Base-by-base conservation (phyloP, 2,797 vertebrate genomes). In the Tapirus indicus region DNA sequence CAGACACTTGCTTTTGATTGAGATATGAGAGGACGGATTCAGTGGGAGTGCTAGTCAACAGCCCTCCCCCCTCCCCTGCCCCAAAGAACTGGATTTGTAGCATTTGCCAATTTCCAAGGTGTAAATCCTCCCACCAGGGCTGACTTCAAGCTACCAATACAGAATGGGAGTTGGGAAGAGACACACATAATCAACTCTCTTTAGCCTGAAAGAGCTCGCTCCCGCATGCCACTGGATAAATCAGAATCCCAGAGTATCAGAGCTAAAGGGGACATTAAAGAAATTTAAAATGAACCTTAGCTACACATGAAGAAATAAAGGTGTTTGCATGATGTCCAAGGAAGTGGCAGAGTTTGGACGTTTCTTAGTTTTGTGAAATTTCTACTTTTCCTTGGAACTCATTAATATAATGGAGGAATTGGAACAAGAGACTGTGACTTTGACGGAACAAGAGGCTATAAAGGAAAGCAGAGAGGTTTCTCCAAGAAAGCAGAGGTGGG, bases 251-350 rank as follows among this genome's bases (percentile, higher is more conserved):
- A 74, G 16, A 88, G 1, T 49, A 84, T 47, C 47, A 35, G 47
- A 80, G 16, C 23, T 79, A 88, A 85, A 80, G 82, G 21, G 14
- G 66, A 58, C 64, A 41, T 75, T 44, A 54, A 83, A 83, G 62
- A 62, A 80, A 12, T 80, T 87, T 56, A 69, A 88, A 95, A 52
- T 44, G 54, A 91, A 47, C 44, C 12, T 75, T 56, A 91, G 27
- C 44, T 79, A 66, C 25, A 71, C 7, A 54, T 49, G 47, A 85
- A 49, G 62, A 93, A 94, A 86, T 85, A 68, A 85, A 88, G 54
- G 77, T 85, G 58, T 29, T 88, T 92, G 32, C 60, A 75, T 62
- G 89, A 94, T 69, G 75, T 75, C 56, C 12, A 44, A 96, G 60
- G 83, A 91, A 75, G n/a, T 75, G 47, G 32, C 11, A 38, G 74